phyloP scores from a whole-genome alignment of 2,888 invertebrate genomes.

The Lasioglossum marginatum region DNA sequence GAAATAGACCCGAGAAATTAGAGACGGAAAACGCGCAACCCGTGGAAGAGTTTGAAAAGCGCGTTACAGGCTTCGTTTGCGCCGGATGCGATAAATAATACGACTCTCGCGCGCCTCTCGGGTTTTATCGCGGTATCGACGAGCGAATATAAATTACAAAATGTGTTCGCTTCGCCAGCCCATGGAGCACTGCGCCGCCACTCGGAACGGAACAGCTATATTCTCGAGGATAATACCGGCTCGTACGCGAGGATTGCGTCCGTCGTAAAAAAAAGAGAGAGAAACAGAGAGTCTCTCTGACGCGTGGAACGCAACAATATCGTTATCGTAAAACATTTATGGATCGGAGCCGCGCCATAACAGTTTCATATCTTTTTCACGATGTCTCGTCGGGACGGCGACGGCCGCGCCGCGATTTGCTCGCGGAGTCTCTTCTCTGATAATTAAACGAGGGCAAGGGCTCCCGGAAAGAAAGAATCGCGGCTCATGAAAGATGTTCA shows the following conservation, averaged over 20 bases:
- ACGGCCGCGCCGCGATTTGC: background rate
- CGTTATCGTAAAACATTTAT: constrained; percentile 52
- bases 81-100: background rate
- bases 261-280: constrained; percentile 24
- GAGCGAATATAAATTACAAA: background rate
- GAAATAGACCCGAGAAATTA: background rate
- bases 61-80: background rate
- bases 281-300: no score
- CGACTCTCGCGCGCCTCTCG: background rate
- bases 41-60: background rate
- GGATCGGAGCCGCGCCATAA: constrained; percentile 29
- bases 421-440: background rate
- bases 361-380: constrained; percentile 47
- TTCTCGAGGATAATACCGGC: constrained; percentile 21
- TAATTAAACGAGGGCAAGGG: background rate
- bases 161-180: background rate
- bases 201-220: constrained; percentile 21
- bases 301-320: constrained; percentile 39
- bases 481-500: background rate
- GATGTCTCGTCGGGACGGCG: background rate
- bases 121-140: background rate
- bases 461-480: background rate
- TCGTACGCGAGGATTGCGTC: constrained; percentile 28
- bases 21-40: background rate
- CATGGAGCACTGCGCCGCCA: background rate